A percentile compares a stretch with the other conserved stretches of the same genome.
Conservation (phyloP, 2,113 vertebrate genomes). For the Ammodytes dubius region DNA sequence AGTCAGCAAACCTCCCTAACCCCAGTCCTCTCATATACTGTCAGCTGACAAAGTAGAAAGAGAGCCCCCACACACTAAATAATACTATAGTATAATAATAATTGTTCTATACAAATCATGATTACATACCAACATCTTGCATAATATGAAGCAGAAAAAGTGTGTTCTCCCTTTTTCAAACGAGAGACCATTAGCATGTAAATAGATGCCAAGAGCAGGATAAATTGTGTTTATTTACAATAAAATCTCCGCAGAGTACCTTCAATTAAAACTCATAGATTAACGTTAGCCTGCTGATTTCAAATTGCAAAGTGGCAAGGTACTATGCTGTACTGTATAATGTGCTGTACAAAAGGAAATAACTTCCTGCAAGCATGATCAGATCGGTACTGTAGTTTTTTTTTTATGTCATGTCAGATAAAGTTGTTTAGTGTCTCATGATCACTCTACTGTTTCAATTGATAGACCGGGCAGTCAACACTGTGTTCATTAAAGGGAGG, state of each 20-base stretch:
- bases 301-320: neutral
- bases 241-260: slow-evolving; percentile 10
- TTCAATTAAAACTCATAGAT: slow-evolving; percentile 25
- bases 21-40: slow-evolving; percentile 71
- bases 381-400: slow-evolving; percentile 9
- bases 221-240: slow-evolving; percentile 26
- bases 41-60: slow-evolving; percentile 70
- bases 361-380: neutral
- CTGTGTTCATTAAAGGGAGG: neutral
- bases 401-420: neutral
- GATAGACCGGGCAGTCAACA: neutral
- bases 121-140: neutral
- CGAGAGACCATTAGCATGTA: neutral
- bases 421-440: neutral
- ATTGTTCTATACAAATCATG: slow-evolving; percentile 5
- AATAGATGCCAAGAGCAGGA: slow-evolving; percentile 13
- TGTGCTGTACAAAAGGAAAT: neutral
- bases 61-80: slow-evolving; percentile 26
- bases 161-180: neutral
- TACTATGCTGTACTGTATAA: too few species aligned
- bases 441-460: neutral
- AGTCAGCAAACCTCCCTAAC: slow-evolving; percentile 81
- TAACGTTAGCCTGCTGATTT: neutral
- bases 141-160: slow-evolving; percentile 8
- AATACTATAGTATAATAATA: slow-evolving; percentile 20